Percentiles rank a stretch among this genome's conserved stretches.
phyloP scores from a whole-genome alignment of 2,113 vertebrate species.

The Percina caprodes region DNA sequence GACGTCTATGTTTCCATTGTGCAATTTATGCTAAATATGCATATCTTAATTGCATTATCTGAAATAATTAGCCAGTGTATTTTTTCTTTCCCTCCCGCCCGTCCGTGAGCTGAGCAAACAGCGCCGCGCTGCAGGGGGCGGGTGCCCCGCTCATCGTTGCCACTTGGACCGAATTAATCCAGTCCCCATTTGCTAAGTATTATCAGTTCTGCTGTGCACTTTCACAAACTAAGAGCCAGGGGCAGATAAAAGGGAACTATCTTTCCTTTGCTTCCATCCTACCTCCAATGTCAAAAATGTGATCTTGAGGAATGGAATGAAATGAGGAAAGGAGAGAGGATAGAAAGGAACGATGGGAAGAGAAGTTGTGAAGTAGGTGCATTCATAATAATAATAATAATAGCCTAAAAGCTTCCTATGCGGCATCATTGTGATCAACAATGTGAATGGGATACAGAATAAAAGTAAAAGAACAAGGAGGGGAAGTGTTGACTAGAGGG shows the following conservation, averaged over 20 bases:
- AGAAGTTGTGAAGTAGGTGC: background rate
- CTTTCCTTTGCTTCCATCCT: background rate
- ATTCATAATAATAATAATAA: background rate
- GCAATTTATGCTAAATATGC: conserved; percentile 77
- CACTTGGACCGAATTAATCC: conserved; percentile 44
- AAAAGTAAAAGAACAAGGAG: background rate
- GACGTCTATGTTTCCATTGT: conserved; percentile 73
- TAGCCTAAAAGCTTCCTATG: background rate
- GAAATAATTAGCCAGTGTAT: conserved; percentile 74
- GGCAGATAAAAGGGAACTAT: background rate
- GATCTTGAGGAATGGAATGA: too few relatives aligned
- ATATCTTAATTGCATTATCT: conserved; percentile 77
- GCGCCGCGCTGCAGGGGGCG: conserved; percentile 42
- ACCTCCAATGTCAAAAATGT: background rate
- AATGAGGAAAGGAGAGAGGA: background rate
- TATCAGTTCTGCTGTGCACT: conserved; percentile 72
- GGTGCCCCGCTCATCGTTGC: background rate
- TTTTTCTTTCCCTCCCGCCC: conserved; percentile 50
- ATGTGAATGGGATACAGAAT: background rate
- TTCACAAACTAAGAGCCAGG: conserved; percentile 28
- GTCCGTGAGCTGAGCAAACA: conserved; percentile 61
- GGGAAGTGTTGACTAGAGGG: background rate
- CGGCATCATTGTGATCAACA: background rate
- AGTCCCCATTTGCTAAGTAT: conserved; percentile 84
- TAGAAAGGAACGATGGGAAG: background rate